A percentile compares a stretch with the other conserved stretches of the same genome.
Conservation (phyloP, 2,888 invertebrate species). For the Nudaria mundana region DNA sequence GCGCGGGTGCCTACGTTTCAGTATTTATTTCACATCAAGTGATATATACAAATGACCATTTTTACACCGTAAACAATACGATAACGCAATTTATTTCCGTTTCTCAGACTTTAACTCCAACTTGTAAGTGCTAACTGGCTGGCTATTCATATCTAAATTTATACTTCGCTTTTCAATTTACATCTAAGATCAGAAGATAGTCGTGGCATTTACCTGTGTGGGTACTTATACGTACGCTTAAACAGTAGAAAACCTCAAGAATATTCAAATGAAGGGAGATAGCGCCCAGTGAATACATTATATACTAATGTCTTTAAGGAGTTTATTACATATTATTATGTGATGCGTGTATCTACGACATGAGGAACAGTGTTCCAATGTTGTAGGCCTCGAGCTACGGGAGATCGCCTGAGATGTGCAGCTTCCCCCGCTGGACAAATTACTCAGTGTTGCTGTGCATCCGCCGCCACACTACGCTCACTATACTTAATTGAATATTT, state of each 20-base stretch:
- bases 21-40: slow-evolving; percentile 66
- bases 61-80: slow-evolving; percentile 46
- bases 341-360: slow-evolving; percentile 28
- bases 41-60: slow-evolving; percentile 59
- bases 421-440: slow-evolving; percentile 65
- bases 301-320: slow-evolving; percentile 16
- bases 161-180: slow-evolving; percentile 23
- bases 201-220: slow-evolving; percentile 16
- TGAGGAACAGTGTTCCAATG: slow-evolving; percentile 14
- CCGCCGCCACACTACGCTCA: slow-evolving; percentile 41
- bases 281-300: slow-evolving; percentile 19
- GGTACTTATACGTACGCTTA: slow-evolving; percentile 7
- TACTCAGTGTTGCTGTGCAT: slow-evolving; percentile 45
- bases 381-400: slow-evolving; percentile 41
- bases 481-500: slow-evolving; percentile 61
- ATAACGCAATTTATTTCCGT: slow-evolving; percentile 32
- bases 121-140: slow-evolving; percentile 25
- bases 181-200: slow-evolving; percentile 26
- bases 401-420: slow-evolving; percentile 58
- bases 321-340: slow-evolving; percentile 24
- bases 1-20: slow-evolving; percentile 62
- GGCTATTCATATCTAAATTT: slow-evolving; percentile 19
- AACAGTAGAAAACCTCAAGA: slow-evolving; percentile 17
- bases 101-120: slow-evolving; percentile 24
- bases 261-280: slow-evolving; percentile 27